Evolutionary conservation across 2,888 invertebrate genomes (phyloP).

Genomic region (Macrosiphum euphorbiae): DNA sequence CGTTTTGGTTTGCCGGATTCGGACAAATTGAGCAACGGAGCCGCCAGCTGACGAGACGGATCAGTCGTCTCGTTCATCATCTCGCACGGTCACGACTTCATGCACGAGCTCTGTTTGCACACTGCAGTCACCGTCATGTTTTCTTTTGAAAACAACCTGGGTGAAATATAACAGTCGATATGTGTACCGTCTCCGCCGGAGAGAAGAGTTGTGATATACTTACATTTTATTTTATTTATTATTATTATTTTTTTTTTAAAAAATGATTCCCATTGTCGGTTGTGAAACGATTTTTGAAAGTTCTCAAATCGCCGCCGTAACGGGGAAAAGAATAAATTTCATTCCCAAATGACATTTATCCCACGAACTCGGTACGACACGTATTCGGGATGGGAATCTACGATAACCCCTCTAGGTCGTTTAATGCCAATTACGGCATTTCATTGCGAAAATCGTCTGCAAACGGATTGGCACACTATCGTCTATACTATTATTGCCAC

Average conservation of each 20-base stretch:
- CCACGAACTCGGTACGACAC: conserved; percentile 17
- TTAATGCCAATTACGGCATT: conserved; percentile 13
- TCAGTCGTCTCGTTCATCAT: conserved; percentile 23
- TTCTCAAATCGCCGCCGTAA: neutral
- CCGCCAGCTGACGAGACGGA: neutral
- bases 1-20: conserved; percentile 40
- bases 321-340: neutral
- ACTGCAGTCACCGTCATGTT: conserved; percentile 27
- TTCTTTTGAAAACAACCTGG: conserved; percentile 43
- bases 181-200: conserved; percentile 13
- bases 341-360: conserved; percentile 9
- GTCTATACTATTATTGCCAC: conserved; percentile 13
- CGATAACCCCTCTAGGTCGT: conserved; percentile 32
- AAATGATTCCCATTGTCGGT: conserved; percentile 20
- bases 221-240: neutral
- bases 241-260: neutral
- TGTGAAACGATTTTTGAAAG: conserved; percentile 47
- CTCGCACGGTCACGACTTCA: conserved; percentile 57
- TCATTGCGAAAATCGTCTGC: conserved; percentile 32
- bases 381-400: conserved; percentile 13
- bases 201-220: neutral
- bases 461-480: neutral
- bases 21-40: conserved; percentile 32
- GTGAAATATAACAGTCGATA: conserved; percentile 52
- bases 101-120: conserved; percentile 47